These are phyloP conservation scores for Polia nebulosa DNA, from an alignment of 2,888 invertebrate species.

Conservation along the genomic window DNA sequence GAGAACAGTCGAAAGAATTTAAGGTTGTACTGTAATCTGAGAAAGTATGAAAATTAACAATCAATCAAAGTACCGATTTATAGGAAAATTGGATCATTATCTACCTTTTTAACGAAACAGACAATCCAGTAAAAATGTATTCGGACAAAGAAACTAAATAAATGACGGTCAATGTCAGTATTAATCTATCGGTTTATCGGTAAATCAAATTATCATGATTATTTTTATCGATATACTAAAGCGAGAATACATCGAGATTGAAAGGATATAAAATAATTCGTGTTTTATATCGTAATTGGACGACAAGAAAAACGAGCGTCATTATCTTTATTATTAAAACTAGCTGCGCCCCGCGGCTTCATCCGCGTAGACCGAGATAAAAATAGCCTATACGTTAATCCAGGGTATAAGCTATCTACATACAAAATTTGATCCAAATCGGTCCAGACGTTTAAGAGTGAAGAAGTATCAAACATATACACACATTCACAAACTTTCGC, in stretches of 20 bases:
- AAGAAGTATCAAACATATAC: too few relatives aligned
- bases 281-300: not conserved
- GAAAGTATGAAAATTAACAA: not conserved
- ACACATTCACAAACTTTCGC: too few relatives aligned
- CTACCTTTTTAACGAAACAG: too few relatives aligned
- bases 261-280: not conserved
- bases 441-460: too few relatives aligned
- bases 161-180: not conserved
- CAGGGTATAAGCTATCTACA: too few relatives aligned
- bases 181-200: conserved; percentile 1
- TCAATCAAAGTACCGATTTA: too few relatives aligned
- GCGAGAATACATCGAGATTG: not conserved
- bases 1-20: conserved; percentile 11
- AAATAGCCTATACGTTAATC: too few relatives aligned
- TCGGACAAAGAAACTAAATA: not conserved
- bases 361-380: too few relatives aligned
- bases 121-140: too few relatives aligned
- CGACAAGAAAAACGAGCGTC: not conserved
- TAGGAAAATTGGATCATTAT: too few relatives aligned
- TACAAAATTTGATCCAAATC: too few relatives aligned
- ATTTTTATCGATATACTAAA: not conserved
- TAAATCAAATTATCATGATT: conserved; percentile 13
- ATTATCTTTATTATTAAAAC: not conserved
- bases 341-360: too few relatives aligned
- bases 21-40: not conserved